These are phyloP conservation scores for Pitta sordida DNA, from an alignment of 2,113 vertebrate genomes.

Conservation along the genomic window DNA sequence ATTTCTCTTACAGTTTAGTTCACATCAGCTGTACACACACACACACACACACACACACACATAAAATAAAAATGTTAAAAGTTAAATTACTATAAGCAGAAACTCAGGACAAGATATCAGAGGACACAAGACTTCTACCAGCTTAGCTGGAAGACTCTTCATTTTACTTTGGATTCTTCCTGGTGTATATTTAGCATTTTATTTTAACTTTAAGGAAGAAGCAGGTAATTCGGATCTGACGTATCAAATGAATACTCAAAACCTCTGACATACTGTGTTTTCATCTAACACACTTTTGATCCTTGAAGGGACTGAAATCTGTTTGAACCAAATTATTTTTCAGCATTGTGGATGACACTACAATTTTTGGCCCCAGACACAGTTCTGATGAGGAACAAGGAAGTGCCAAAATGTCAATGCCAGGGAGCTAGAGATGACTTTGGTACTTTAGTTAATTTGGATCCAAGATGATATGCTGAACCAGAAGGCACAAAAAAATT, in stretches of 20 bases:
- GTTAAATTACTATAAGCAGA: not conserved
- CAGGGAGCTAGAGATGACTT: not conserved
- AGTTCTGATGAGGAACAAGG: not conserved
- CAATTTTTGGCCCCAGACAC: not conserved
- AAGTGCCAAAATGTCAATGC: not conserved
- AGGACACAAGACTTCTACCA: not conserved
- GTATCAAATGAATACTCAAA: not conserved
- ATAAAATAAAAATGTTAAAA: not conserved
- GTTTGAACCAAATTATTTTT: constrained; percentile 30
- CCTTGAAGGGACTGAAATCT: not conserved
- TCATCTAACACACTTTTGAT: constrained; percentile 1
- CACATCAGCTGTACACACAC: not conserved
- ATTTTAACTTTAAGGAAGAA: constrained; percentile 3
- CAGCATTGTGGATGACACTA: not conserved
- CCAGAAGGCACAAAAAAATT: not conserved
- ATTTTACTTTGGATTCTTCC: not conserved
- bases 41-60: not conserved
- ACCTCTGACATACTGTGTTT: not conserved
- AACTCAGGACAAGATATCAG: not conserved
- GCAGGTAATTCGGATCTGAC: not conserved
- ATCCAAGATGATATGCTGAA: not conserved
- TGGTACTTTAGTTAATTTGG: not conserved
- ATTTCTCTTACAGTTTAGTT: not conserved
- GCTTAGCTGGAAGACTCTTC: not conserved
- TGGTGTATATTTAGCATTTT: not conserved